These are phyloP conservation scores for Pampusana beccarii DNA, from an alignment of 2,113 vertebrate genomes.

Conservation along the genomic window DNA sequence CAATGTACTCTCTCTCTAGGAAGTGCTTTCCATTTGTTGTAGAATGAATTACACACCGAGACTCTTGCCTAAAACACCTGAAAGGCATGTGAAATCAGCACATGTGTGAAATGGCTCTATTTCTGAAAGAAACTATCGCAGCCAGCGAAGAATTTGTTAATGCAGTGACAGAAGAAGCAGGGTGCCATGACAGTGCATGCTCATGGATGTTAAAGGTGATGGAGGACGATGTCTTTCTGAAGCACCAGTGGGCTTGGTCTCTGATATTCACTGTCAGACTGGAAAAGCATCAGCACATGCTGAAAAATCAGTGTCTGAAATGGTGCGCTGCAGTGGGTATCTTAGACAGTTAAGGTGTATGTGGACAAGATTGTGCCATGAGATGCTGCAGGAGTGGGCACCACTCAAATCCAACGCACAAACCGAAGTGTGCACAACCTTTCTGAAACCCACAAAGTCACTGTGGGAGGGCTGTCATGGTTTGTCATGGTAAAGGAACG, in stretches of 20 bases:
- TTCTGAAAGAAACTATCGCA: not conserved
- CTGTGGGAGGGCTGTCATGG: not conserved
- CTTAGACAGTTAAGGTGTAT: too few species aligned
- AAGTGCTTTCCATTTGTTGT: not conserved
- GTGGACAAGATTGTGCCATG: not conserved
- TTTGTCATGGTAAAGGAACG: not conserved
- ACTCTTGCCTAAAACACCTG: not conserved
- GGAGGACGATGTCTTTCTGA: not conserved
- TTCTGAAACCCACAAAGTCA: accelerated
- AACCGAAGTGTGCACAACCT: not conserved
- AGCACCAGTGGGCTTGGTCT: not conserved
- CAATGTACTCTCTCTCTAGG: too few species aligned
- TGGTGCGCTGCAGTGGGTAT: not conserved
- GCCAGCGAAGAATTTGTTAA: not conserved
- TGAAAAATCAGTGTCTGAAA: not conserved
- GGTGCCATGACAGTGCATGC: not conserved
- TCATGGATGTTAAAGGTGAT: not conserved
- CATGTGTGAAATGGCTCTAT: not conserved
- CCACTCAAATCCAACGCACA: not conserved
- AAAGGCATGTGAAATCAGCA: not conserved
- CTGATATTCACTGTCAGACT: not conserved
- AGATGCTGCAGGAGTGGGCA: not conserved
- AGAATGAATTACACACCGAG: not conserved
- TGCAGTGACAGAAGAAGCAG: not conserved
- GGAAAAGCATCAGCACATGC: not conserved